phyloP scores from a whole-genome alignment of 2,797 vertebrate species.

The Spinibarbus caldwelli region DNA sequence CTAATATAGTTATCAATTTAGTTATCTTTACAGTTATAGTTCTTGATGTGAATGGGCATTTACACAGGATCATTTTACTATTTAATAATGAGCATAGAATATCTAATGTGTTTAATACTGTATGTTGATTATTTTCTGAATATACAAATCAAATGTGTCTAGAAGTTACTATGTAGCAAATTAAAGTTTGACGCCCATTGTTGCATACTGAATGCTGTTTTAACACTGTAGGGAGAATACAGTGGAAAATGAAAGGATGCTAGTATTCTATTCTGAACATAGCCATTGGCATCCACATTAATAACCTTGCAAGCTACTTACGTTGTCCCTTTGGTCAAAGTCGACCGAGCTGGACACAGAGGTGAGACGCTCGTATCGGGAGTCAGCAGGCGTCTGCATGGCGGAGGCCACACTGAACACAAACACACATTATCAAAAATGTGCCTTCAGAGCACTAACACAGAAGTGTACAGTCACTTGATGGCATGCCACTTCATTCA shows the following conservation, averaged over 20 bases:
- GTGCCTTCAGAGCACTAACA: background rate
- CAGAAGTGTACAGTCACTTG: constrained; percentile 28
- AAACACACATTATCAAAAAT: constrained; percentile 51
- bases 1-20: background rate
- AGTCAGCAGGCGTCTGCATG: constrained; percentile 83
- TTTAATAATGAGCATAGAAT: background rate
- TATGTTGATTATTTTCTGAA: background rate
- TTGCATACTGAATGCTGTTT: background rate
- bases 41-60: background rate
- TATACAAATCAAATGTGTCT: background rate
- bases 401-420: constrained; percentile 85
- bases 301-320: constrained; percentile 74
- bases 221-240: background rate
- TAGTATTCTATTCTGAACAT: constrained; percentile 4
- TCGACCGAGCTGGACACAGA: constrained; percentile 98
- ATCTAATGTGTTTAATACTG: background rate
- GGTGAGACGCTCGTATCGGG: constrained; percentile 92
- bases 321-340: constrained; percentile 94
- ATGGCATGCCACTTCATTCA: constrained; percentile 12
- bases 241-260: background rate
- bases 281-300: background rate
- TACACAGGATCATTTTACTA: background rate
- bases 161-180: background rate
- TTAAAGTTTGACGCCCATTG: background rate
- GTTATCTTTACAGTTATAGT: background rate